Conservation (phyloP, 2,797 vertebrate species). For the Acrossocheilus wenchowensis region DNA sequence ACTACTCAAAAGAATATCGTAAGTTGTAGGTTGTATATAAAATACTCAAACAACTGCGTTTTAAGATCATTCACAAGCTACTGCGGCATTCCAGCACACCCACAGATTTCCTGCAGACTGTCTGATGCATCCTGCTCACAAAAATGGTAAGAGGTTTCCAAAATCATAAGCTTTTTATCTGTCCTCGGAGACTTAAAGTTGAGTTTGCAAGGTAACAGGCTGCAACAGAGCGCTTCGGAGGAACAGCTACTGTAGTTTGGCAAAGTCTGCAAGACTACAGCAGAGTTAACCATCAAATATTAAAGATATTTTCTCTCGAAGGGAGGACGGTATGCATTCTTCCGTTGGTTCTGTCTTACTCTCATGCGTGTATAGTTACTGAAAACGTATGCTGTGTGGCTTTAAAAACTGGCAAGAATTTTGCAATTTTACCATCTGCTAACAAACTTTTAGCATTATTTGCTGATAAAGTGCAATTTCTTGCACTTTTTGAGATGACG, state of each 20-base stretch:
- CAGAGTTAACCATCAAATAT: background rate
- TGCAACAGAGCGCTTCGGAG: background rate
- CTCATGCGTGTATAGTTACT: background rate
- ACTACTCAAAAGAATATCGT: background rate
- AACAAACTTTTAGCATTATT: no score
- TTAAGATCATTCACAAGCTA: background rate
- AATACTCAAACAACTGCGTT: background rate
- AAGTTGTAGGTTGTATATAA: background rate
- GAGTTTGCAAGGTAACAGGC: background rate
- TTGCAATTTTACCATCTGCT: background rate
- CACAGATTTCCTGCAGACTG: background rate
- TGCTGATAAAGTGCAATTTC: background rate
- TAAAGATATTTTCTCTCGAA: background rate
- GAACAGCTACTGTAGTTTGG: background rate
- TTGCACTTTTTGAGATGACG: background rate
- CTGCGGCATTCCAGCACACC: constrained; percentile 10
- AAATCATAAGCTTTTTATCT: background rate
- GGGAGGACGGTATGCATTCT: background rate
- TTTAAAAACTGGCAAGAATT: background rate
- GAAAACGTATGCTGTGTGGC: background rate
- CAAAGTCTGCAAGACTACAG: background rate
- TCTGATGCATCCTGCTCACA: background rate
- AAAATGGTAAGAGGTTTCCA: constrained; percentile 7
- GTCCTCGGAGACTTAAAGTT: background rate
- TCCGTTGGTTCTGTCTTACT: background rate